A percentile compares a stretch with the other conserved stretches of the same genome.
Evolutionary conservation across 2,113 vertebrate species (phyloP).

Genomic region (Periophthalmus modestus): DNA sequence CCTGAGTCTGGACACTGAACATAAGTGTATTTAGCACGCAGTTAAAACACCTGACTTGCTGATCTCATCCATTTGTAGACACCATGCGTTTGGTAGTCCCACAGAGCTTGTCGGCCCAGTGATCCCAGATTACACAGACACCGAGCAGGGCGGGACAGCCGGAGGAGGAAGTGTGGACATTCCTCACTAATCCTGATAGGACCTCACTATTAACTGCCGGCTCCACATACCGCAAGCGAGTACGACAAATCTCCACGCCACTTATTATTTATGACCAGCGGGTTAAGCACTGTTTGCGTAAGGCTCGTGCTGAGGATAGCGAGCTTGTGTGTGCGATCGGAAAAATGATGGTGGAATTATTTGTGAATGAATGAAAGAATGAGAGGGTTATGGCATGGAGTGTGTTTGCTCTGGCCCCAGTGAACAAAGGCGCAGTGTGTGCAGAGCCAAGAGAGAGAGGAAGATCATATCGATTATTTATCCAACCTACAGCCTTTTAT

Average conservation of each 20-base stretch:
- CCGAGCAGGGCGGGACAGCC: constrained; percentile 15
- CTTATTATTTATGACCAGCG: constrained; percentile 55
- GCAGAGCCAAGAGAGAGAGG: constrained; percentile 22
- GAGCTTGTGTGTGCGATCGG: constrained; percentile 18
- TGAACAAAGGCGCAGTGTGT: constrained; percentile 61
- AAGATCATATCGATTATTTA: constrained; percentile 36
- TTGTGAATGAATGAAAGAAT: constrained; percentile 24
- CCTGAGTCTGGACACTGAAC: neutral
- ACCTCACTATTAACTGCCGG: constrained; percentile 35
- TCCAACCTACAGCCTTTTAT: constrained; percentile 33
- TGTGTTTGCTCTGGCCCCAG: constrained; percentile 45
- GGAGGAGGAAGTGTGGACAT: constrained; percentile 61
- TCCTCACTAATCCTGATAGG: constrained; percentile 68
- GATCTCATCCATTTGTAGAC: neutral
- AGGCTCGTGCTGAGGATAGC: constrained; percentile 50
- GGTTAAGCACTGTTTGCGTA: constrained; percentile 60
- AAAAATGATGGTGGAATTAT: constrained; percentile 27
- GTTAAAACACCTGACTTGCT: neutral
- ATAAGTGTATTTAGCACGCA: neutral
- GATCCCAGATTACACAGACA: constrained; percentile 12
- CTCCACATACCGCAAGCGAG: constrained; percentile 33
- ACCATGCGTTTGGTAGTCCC: neutral
- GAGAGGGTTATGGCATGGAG: constrained; percentile 19
- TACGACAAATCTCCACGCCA: constrained; percentile 33
- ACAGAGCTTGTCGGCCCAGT: neutral